phyloP scores from a whole-genome alignment of 2,797 vertebrate genomes.

The Pelodytes ibericus region DNA sequence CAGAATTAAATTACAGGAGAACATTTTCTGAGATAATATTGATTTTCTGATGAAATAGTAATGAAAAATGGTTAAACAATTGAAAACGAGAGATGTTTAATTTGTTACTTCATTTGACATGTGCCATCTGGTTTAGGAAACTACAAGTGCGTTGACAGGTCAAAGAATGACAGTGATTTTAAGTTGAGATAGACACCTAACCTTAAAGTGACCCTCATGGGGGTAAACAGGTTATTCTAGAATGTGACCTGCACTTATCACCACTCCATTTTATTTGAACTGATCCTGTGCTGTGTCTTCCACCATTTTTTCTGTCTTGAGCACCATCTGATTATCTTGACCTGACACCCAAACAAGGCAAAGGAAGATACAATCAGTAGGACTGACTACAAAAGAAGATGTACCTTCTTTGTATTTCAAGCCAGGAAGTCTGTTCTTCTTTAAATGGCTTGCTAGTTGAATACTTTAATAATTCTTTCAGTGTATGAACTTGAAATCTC shows the following conservation, averaged over 20 bases:
- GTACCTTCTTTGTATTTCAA: neutral
- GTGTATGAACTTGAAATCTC: neutral
- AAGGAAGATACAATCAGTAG: neutral
- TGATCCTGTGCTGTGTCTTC: conserved; percentile 9
- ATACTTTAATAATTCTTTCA: neutral
- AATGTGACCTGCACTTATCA: conserved; percentile 28
- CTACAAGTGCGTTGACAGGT: conserved; percentile 7
- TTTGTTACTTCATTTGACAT: conserved; percentile 13
- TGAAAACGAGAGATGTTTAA: neutral
- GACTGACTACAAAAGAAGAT: neutral
- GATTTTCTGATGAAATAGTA: conserved; percentile 39
- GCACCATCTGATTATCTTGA: conserved; percentile 12
- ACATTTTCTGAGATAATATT: conserved; percentile 29
- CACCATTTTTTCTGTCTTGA: neutral
- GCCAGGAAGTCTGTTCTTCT: neutral
- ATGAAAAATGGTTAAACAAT: conserved; percentile 5
- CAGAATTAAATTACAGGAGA: conserved; percentile 31
- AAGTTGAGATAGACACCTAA: conserved; percentile 25
- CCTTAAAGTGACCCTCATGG: conserved; percentile 31
- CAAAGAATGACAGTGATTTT: conserved; percentile 21
- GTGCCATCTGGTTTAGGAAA: conserved; percentile 23
- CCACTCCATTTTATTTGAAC: neutral
- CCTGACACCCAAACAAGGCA: conserved; percentile 10
- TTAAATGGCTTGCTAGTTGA: neutral
- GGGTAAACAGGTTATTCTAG: conserved; percentile 33